Evolutionary conservation across 2,113 vertebrate genomes (phyloP).

Genomic region (Dasyornis broadbenti): DNA sequence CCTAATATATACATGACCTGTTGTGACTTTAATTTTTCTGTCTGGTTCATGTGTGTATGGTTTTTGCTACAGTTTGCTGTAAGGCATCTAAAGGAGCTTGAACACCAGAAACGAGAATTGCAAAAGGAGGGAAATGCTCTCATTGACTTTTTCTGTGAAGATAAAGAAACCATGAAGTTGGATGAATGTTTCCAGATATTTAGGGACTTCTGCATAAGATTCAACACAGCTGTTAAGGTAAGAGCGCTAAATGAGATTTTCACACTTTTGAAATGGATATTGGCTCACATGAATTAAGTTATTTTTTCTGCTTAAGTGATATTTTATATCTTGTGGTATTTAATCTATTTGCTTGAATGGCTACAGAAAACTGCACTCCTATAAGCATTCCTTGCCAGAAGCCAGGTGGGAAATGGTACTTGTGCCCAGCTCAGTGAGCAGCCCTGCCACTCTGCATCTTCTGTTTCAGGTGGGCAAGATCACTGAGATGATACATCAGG

Average conservation of each 20-base stretch:
- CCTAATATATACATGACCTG: neutral
- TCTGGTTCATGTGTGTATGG: neutral
- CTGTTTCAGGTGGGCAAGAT: neutral
- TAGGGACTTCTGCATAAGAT: slow-evolving; percentile 91
- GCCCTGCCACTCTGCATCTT: neutral
- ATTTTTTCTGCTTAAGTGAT: neutral
- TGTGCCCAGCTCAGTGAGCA: neutral
- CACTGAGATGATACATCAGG: accelerated
- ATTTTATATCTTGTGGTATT: neutral
- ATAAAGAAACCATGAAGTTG: slow-evolving; percentile 94
- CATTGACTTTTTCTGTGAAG: slow-evolving; percentile 98
- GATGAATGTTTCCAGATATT: slow-evolving; percentile 97
- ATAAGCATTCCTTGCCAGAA: neutral
- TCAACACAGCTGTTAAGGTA: slow-evolving; percentile 96
- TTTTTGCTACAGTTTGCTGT: slow-evolving; percentile 75
- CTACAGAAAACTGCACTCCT: neutral
- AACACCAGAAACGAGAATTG: slow-evolving; percentile 79
- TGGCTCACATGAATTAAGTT: neutral
- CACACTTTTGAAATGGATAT: neutral
- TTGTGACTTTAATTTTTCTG: neutral
- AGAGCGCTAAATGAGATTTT: neutral
- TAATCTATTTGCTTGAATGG: neutral
- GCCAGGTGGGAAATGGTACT: neutral
- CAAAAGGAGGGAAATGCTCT: slow-evolving; percentile 84
- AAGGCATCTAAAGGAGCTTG: slow-evolving; percentile 84